phyloP scores from a whole-genome alignment of 2,888 invertebrate species.

The Danaus chrysippus region DNA sequence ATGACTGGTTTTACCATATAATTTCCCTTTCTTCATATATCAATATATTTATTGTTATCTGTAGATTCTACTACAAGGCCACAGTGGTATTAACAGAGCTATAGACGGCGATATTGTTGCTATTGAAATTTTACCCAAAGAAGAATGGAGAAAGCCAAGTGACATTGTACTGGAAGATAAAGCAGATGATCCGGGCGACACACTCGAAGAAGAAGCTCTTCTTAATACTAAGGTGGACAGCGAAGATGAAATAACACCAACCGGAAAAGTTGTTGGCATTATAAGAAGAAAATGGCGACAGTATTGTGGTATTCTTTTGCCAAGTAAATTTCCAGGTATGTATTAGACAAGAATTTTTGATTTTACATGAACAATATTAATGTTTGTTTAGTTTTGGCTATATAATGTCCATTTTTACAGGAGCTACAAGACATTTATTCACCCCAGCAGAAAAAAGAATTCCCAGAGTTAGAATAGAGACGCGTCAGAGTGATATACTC shows the following conservation, averaged over 20 bases:
- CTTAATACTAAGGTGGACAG: slow-evolving; percentile 45
- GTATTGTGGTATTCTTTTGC: slow-evolving; percentile 96
- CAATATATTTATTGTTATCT: slow-evolving; percentile 30
- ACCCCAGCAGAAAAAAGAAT: slow-evolving; percentile 96
- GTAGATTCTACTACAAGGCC: slow-evolving; percentile 91
- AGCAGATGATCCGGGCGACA: slow-evolving; percentile 83
- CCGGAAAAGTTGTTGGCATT: slow-evolving; percentile 88
- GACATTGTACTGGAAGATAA: slow-evolving; percentile 90
- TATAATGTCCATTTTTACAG: slow-evolving; percentile 38
- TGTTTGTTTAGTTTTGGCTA: slow-evolving; percentile 2
- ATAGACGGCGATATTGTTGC: slow-evolving; percentile 97
- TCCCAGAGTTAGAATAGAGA: slow-evolving; percentile 97
- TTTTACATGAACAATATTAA: neutral
- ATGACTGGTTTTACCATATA: neutral
- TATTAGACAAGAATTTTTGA: slow-evolving; percentile 11
- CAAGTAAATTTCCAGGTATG: slow-evolving; percentile 82
- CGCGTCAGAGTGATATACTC: slow-evolving; percentile 90
- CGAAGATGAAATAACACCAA: slow-evolving; percentile 68
- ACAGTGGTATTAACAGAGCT: slow-evolving; percentile 92
- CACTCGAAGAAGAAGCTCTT: slow-evolving; percentile 80
- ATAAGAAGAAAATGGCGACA: slow-evolving; percentile 98
- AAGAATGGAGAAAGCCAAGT: slow-evolving; percentile 94
- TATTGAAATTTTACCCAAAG: slow-evolving; percentile 91
- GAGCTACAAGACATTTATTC: slow-evolving; percentile 89
- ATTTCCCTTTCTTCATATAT: neutral